These are phyloP conservation scores for Tiphia femorata DNA, from an alignment of 2,888 invertebrate species.

Conservation along the genomic window DNA sequence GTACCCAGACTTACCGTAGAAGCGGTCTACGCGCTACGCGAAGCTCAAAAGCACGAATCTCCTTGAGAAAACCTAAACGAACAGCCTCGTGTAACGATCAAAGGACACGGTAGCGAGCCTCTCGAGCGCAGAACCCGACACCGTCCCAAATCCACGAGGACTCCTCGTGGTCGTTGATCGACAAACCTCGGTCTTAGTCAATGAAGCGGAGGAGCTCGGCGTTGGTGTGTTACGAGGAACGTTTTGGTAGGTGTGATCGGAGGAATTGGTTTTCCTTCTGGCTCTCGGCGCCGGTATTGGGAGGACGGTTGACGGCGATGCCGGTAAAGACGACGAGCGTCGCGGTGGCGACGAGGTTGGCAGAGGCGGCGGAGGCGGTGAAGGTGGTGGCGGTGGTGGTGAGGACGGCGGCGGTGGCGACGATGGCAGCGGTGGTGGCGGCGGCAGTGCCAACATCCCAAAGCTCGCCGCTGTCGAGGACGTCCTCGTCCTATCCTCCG, in stretches of 20 bases:
- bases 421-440: constrained; percentile 13
- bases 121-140: too few species aligned
- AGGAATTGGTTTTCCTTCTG: constrained; percentile 55
- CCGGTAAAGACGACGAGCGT: background rate
- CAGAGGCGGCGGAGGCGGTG: background rate
- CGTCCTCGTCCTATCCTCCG: too few species aligned
- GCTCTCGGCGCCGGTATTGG: constrained; percentile 59
- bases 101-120: too few species aligned
- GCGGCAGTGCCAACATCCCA: background rate
- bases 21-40: too few species aligned
- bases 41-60: too few species aligned
- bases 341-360: background rate
- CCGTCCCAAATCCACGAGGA: too few species aligned
- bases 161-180: constrained; percentile 42
- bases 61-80: too few species aligned
- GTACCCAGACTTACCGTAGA: too few species aligned
- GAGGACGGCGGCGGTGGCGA: constrained; percentile 23
- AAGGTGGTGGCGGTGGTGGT: background rate
- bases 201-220: constrained; percentile 48
- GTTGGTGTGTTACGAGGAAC: constrained; percentile 68
- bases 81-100: too few species aligned
- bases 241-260: constrained; percentile 71
- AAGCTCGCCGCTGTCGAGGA: constrained; percentile 4
- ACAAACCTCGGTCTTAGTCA: constrained; percentile 60
- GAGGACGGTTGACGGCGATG: background rate